phyloP scores from a whole-genome alignment of 1,140 invertebrate genomes.

The Diabrotica virgifera region DNA sequence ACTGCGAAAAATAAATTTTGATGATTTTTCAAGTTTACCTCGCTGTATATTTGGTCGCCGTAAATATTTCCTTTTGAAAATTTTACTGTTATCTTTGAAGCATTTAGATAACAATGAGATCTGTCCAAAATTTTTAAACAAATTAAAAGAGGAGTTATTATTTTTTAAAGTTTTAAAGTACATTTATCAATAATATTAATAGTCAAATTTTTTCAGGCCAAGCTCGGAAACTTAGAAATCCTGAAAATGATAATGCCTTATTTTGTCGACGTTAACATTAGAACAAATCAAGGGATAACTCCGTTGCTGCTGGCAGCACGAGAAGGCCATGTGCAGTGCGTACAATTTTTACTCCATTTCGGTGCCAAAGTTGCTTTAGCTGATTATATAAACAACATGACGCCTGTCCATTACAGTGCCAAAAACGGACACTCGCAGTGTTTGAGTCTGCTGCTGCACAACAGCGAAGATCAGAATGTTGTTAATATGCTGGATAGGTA shows the following conservation, averaged over 20 bases:
- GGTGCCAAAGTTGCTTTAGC: constrained; percentile 50
- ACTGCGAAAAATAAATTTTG: too few relatives aligned
- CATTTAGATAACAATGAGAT: too few relatives aligned
- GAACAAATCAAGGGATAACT: constrained; percentile 48
- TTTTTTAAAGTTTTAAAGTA: too few relatives aligned
- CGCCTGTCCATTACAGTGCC: constrained; percentile 61
- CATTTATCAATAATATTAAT: too few relatives aligned
- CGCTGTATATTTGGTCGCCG: too few relatives aligned
- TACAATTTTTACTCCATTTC: constrained; percentile 53
- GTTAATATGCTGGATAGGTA: constrained; percentile 51
- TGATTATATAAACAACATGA: constrained; percentile 53
- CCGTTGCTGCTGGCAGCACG: constrained; percentile 60
- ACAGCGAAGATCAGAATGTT: constrained; percentile 52
- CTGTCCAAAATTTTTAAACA: too few relatives aligned
- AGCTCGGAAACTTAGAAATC: constrained; percentile 35
- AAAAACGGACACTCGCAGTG: constrained; percentile 59
- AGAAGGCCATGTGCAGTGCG: constrained; percentile 55
- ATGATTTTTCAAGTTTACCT: too few relatives aligned
- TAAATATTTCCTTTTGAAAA: too few relatives aligned
- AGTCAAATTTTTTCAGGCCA: constrained; percentile 28
- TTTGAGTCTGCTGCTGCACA: constrained; percentile 54
- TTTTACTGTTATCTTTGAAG: too few relatives aligned
- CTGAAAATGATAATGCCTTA: constrained; percentile 30
- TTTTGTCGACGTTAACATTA: constrained; percentile 33
- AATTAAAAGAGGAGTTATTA: too few relatives aligned